Evolutionary conservation across 1,140 invertebrate genomes (phyloP).

Genomic region (Drosophila takahashii): DNA sequence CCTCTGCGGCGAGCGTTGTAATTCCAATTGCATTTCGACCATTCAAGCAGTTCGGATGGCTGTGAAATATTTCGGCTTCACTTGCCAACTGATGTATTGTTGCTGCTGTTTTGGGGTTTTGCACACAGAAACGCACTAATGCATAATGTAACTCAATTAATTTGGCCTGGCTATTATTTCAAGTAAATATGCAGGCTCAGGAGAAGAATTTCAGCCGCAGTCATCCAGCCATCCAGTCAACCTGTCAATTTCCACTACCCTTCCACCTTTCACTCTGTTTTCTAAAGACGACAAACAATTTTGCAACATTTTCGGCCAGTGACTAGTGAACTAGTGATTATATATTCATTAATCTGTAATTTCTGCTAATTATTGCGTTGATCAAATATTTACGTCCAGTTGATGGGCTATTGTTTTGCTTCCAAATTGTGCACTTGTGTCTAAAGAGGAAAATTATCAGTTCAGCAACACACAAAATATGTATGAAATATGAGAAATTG

Average conservation of each 20-base stretch:
- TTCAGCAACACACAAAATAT: background rate
- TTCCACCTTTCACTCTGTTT: slow-evolving; percentile 8
- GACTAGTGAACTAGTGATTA: slow-evolving; percentile 16
- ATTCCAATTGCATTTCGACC: slow-evolving; percentile 58
- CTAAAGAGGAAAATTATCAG: background rate
- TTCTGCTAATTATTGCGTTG: slow-evolving; percentile 28
- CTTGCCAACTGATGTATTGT: slow-evolving; percentile 53
- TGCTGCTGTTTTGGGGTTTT: slow-evolving; percentile 51
- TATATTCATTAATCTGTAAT: slow-evolving; percentile 47
- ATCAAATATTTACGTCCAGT: slow-evolving; percentile 34
- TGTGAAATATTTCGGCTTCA: slow-evolving; percentile 76
- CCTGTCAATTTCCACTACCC: slow-evolving; percentile 5
- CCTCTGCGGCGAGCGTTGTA: slow-evolving; percentile 36
- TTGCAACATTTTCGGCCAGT: slow-evolving; percentile 1
- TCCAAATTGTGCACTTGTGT: background rate
- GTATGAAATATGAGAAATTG: background rate
- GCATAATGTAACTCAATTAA: slow-evolving; percentile 74
- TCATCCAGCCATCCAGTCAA: slow-evolving; percentile 28
- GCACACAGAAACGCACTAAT: slow-evolving; percentile 40
- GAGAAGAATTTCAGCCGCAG: slow-evolving; percentile 32
- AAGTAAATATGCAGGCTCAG: slow-evolving; percentile 19
- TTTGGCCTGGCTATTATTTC: slow-evolving; percentile 65
- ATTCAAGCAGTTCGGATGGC: slow-evolving; percentile 37
- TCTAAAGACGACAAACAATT: background rate
- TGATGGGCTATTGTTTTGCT: slow-evolving; percentile 19